Evolutionary conservation across 2,113 vertebrate genomes (phyloP).

Genomic region (Toxotes jaculatrix): DNA sequence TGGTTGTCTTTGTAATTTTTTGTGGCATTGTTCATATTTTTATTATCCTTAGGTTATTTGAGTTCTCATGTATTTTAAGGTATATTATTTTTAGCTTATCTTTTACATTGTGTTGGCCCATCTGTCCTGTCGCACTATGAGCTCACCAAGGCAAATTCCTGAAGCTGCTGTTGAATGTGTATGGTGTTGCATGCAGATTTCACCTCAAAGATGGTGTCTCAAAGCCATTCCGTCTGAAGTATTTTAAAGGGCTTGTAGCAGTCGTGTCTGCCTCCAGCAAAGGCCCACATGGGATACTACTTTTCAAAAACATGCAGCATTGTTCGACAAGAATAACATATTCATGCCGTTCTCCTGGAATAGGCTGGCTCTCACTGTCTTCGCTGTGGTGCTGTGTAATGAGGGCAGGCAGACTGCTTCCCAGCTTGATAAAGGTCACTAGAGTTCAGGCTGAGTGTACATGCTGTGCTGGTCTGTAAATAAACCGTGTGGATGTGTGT

Average conservation of each 20-base stretch:
- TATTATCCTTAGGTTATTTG: too few species aligned
- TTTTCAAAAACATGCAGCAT: background rate
- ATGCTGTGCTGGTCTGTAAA: conserved; percentile 18
- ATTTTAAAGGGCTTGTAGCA: background rate
- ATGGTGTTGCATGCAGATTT: background rate
- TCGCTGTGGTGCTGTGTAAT: background rate
- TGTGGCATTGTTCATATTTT: too few species aligned
- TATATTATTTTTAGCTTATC: too few species aligned
- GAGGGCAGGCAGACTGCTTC: conserved; percentile 25
- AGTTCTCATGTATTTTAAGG: too few species aligned
- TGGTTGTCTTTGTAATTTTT: too few species aligned
- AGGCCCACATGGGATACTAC: background rate
- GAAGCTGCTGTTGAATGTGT: background rate
- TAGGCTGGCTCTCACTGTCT: background rate
- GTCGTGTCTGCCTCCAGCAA: background rate
- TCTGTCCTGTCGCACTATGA: too few species aligned
- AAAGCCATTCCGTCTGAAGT: background rate
- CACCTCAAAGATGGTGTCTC: background rate
- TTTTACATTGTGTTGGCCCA: too few species aligned
- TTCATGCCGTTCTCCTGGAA: too few species aligned
- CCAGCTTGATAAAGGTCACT: conserved; percentile 49
- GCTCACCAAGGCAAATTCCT: background rate
- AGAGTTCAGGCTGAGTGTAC: conserved; percentile 13
- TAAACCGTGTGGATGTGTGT: background rate
- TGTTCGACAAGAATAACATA: background rate